Conservation (phyloP, 2,888 invertebrate species). For the Cylindroiulus punctatus region DNA sequence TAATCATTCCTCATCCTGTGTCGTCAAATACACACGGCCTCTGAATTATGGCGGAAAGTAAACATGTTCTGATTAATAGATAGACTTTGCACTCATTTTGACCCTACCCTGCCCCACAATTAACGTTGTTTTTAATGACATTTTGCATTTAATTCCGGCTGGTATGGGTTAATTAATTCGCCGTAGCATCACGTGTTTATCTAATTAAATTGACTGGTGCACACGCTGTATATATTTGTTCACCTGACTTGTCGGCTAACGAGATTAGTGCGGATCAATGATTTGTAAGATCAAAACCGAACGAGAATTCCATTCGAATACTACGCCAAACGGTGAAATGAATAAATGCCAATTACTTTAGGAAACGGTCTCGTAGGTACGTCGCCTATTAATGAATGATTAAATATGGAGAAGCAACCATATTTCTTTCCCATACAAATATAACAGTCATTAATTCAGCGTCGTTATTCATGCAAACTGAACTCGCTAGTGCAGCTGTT, state of each 20-base stretch:
- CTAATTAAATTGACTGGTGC: background rate
- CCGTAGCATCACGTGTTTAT: background rate
- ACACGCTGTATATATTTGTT: background rate
- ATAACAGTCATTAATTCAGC: slow-evolving; percentile 11
- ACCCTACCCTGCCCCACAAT: no score
- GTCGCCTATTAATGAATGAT: background rate
- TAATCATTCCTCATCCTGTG: no score
- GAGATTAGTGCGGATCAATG: slow-evolving; percentile 34
- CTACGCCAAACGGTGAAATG: background rate
- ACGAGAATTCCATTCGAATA: background rate
- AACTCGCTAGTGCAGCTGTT: background rate
- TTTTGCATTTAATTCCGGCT: no score
- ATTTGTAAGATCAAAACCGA: slow-evolving; percentile 14
- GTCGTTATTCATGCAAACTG: slow-evolving; percentile 22
- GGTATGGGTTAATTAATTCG: background rate
- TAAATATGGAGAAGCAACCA: slow-evolving; percentile 5
- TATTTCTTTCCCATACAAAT: background rate
- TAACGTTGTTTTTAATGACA: no score
- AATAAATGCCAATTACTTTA: slow-evolving; percentile 38
- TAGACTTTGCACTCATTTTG: no score
- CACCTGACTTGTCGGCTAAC: slow-evolving; percentile 8
- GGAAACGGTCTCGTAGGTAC: slow-evolving; percentile 22
- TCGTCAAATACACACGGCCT: no score
- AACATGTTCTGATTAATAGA: no score
- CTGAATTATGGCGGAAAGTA: no score